A percentile compares a stretch with the other conserved stretches of the same genome.
Conservation (phyloP, 2,797 vertebrate species). For the Microctenopoma stevenorrisi region DNA sequence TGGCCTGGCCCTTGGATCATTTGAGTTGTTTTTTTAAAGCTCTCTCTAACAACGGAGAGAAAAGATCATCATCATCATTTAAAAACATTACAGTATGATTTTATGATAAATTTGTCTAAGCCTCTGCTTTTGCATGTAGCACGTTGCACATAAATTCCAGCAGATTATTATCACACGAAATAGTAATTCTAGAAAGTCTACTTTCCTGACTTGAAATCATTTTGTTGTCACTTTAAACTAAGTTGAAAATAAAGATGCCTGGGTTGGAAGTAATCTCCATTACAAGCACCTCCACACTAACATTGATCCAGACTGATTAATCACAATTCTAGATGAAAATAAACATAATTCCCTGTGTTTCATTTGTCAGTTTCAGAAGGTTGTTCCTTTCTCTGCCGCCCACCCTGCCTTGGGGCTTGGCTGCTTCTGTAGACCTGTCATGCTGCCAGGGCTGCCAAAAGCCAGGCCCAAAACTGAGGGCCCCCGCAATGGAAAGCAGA, state of each 20-base stretch:
- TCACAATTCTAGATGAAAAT: conserved; percentile 44
- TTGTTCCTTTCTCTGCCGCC: conserved; percentile 49
- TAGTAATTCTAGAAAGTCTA: conserved; percentile 8
- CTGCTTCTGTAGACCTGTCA: conserved; percentile 26
- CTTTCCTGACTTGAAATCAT: conserved; percentile 1
- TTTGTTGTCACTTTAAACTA: background rate
- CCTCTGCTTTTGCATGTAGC: background rate
- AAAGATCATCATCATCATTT: background rate
- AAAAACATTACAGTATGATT: background rate
- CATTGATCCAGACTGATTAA: conserved; percentile 44
- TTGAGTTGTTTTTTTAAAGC: background rate
- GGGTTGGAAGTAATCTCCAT: conserved; percentile 25
- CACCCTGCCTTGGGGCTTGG: conserved; percentile 54
- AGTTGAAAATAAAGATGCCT: conserved; percentile 16
- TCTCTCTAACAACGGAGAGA: background rate
- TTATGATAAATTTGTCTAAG: background rate
- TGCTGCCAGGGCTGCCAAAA: conserved; percentile 56
- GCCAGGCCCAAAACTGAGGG: conserved; percentile 47
- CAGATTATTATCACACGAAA: conserved; percentile 16
- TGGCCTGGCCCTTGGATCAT: background rate
- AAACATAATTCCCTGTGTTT: conserved; percentile 42
- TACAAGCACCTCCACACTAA: conserved; percentile 25
- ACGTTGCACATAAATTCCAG: background rate
- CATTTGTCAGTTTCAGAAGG: conserved; percentile 45
- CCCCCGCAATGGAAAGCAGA: conserved; percentile 83